Evolutionary conservation across 2,888 invertebrate species (phyloP), one percentile per base, ranked within the genome.

Genomic region (Caradrina kadenii): DNA sequence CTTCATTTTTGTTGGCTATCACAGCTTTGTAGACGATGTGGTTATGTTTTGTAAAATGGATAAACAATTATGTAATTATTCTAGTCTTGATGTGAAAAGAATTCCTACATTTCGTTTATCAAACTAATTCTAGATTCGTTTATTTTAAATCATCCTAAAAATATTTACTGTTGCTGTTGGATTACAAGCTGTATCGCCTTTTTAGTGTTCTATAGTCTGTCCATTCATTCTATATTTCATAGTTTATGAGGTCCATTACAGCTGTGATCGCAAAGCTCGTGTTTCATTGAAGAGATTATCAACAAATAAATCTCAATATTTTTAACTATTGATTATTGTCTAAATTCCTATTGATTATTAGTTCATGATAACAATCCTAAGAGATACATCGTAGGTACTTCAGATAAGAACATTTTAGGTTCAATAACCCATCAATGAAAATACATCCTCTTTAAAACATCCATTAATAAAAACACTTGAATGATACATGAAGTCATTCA

Each of bases 1-100:
- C 45, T 45, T 49, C 50, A 60, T 54, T 65, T 49, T 50, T 45
- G 35, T 56, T 35, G 4, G 58, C 26, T 50, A 53, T 60, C 13
- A 39, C 39, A 48, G 39, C n/a, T 62, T 60, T 55, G 17, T 42
- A 19, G n/a, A 49, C 22, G 22, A 8, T 26, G 21, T 53, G 22
- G 15, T 52, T 49, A 21, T 13, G 26, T 49, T 53, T 53, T 55
- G 35, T 26, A 11, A 13, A 10, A 61, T 15, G 17, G n/a, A 26
- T 53, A 22, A 17, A 56, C 0, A 19, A 59, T 35, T 53, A n/a
- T n/a, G 8, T 60, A 0, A 21, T n/a, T 26, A 48, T 54, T 1
- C 3, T 11, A 17, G n/a, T 54, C 49, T 45, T 26, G 10, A 6
- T 13, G 10, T 17, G 39, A 39, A 39, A 11, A 26, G 1, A 19